These are phyloP conservation scores for Hesperophylax magnus DNA, from an alignment of 1,140 invertebrate genomes.

Conservation along the genomic window DNA sequence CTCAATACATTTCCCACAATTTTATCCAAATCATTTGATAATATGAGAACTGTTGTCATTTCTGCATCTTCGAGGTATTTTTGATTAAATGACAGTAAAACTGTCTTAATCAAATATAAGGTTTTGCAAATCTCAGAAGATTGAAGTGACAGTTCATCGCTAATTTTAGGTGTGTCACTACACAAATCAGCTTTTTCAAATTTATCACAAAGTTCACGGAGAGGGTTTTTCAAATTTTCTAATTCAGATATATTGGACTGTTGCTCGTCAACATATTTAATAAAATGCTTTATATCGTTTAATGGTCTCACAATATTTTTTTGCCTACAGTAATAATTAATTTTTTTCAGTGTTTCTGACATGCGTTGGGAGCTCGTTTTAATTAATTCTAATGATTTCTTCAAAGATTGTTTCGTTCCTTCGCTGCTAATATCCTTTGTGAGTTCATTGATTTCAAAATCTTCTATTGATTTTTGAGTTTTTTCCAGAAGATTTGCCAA, in stretches of 20 bases:
- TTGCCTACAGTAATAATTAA: constrained; percentile 49
- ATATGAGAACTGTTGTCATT: background rate
- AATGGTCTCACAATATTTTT: constrained; percentile 47
- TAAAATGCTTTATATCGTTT: constrained; percentile 48
- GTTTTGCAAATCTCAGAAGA: background rate
- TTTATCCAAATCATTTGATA: constrained; percentile 12
- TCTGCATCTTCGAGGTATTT: constrained; percentile 10
- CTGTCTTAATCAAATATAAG: background rate
- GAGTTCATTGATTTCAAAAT: constrained; percentile 46
- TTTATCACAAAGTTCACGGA: constrained; percentile 51
- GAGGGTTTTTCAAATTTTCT: constrained; percentile 38
- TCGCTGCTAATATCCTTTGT: constrained; percentile 32
- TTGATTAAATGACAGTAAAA: background rate
- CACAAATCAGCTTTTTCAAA: constrained; percentile 45
- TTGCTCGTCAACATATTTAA: constrained; percentile 34
- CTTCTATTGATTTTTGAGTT: constrained; percentile 59
- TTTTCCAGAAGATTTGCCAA: constrained; percentile 58
- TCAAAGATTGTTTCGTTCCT: constrained; percentile 44
- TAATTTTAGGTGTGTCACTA: background rate
- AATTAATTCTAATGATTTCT: constrained; percentile 41
- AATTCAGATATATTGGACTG: background rate
- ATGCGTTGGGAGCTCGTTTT: constrained; percentile 60
- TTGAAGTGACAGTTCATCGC: constrained; percentile 33
- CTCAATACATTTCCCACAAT: background rate
- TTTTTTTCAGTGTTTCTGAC: constrained; percentile 63